Evolutionary conservation across 2,888 invertebrate genomes (phyloP), one percentile per base, ranked within the genome.

Genomic region (Trissoscelio sp.): DNA sequence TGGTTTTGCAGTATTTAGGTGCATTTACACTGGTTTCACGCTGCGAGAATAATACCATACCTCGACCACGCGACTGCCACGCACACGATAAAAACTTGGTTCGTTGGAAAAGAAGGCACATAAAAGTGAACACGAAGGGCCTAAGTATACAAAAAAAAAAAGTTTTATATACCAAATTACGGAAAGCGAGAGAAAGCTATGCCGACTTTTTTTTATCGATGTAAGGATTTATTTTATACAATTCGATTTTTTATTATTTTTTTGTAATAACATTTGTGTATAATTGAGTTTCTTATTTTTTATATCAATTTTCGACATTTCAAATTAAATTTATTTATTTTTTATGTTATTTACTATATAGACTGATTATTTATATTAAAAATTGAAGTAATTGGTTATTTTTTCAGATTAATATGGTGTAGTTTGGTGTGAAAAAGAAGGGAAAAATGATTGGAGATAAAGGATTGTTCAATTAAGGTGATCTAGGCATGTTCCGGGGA

Each of bases 61-160:
- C 18, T 48, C 48, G 37, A 70, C 58, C 69, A 57, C 55, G 69
- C 58, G 58, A 70, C 69, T 69, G 55, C 69, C 14, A 57, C 69
- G 69, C 44, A 44, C 57, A 70, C 58, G 12, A 66, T 53, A 51
- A 66, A 66, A 53, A 53, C 20, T 55, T 28, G 39, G 46, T 34
- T 46, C 48, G 55, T 20, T 55, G 46, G 14, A 53, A 42, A 42
- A 46, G 44, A 24, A 24, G n/a, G 20, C 24, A 28, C 22, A 34
- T 46, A 58, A 70, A 58, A 70, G 2, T 44, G 31, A 57, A 46
- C 44, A 53, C 18, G 31, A 55, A 69, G 20, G 44, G 18, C 20
- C 12, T 31, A 48, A 48, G 16, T 42, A 18, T 46, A 46, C 16
- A 39, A 18, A 46, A 48, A 46, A 39, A 39, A 2, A 39, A 39